Percentiles rank a stretch among this genome's conserved stretches.
Evolutionary conservation across 2,888 invertebrate genomes (phyloP).

Genomic region (Phyto melanocephala): DNA sequence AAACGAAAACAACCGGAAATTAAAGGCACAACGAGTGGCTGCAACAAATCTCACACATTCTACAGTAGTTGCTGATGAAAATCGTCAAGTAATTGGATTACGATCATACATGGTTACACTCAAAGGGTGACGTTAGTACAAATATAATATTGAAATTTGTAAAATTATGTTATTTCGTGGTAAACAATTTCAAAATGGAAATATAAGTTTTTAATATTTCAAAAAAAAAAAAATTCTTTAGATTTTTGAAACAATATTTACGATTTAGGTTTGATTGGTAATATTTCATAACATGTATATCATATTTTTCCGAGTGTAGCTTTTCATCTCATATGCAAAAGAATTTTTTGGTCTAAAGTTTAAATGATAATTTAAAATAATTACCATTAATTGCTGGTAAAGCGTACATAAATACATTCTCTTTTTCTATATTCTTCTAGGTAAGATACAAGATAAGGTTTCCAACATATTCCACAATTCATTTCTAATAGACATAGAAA

Average conservation of each 20-base stretch:
- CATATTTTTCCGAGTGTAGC: not conserved
- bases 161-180: too few relatives aligned
- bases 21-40: slow-evolving; percentile 14
- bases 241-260: too few relatives aligned
- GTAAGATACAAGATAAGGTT: not conserved
- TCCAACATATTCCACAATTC: too few relatives aligned
- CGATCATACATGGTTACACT: not conserved
- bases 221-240: too few relatives aligned
- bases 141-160: too few relatives aligned
- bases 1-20: slow-evolving; percentile 54
- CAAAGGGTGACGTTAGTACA: not conserved
- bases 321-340: not conserved
- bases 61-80: not conserved
- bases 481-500: not conserved
- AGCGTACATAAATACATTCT: not conserved
- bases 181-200: too few relatives aligned
- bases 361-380: slow-evolving; percentile 71
- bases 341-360: slow-evolving; percentile 1
- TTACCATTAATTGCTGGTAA: slow-evolving; percentile 70
- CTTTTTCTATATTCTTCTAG: not conserved
- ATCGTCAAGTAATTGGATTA: slow-evolving; percentile 15
- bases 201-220: too few relatives aligned
- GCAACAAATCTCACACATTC: not conserved
- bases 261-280: too few relatives aligned
- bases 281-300: too few relatives aligned